A percentile compares a stretch with the other conserved stretches of the same genome.
Conservation (phyloP, 1,140 invertebrate species). For the Leptinotarsa undecemlineata region DNA sequence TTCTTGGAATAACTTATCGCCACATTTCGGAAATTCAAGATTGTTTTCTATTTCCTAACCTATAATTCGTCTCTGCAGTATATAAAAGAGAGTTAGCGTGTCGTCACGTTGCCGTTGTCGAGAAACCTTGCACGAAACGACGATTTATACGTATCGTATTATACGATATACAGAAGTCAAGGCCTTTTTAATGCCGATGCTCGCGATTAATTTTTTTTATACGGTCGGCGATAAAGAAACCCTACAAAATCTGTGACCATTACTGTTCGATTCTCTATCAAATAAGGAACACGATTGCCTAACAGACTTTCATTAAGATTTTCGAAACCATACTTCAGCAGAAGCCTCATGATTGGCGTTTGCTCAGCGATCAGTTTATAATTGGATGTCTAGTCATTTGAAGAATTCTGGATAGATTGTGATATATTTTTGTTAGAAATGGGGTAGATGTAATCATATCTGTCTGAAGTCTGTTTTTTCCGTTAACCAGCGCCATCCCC, state of each 20-base stretch:
- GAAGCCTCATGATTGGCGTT: not conserved
- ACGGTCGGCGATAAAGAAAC: not conserved
- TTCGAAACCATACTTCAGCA: not conserved
- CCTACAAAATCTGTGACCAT: not conserved
- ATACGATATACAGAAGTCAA: conserved; percentile 6
- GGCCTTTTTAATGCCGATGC: conserved; percentile 2
- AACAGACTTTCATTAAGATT: not conserved
- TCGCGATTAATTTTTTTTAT: not conserved
- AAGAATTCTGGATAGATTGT: no score
- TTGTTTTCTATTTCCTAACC: not conserved
- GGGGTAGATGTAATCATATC: no score
- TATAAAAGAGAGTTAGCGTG: not conserved
- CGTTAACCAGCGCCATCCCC: no score
- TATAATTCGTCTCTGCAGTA: not conserved
- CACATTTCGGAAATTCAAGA: not conserved
- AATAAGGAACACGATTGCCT: not conserved
- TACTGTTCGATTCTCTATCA: not conserved
- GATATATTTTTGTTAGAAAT: no score
- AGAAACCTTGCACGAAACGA: not conserved
- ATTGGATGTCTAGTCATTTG: not conserved
- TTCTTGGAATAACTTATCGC: no score
- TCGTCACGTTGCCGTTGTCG: conserved; percentile 2
- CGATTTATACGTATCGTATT: conserved; percentile 5
- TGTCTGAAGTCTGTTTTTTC: no score
- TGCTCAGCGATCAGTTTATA: not conserved